phyloP scores from a whole-genome alignment of 2,797 vertebrate species.

The Oreortyx pictus region DNA sequence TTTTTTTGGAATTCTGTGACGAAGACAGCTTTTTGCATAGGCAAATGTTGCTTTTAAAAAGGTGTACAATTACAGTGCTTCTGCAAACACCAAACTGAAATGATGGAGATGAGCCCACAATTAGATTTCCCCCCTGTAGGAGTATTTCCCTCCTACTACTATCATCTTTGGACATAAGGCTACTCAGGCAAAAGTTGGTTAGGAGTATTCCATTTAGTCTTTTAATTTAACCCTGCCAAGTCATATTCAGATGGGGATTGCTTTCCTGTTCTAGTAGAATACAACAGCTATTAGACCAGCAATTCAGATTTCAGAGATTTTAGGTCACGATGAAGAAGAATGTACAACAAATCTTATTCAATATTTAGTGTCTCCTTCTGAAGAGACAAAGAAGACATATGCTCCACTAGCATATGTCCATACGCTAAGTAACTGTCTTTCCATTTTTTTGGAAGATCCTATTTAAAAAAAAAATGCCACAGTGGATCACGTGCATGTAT shows the following conservation, averaged over 20 bases:
- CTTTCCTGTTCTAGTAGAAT: not conserved
- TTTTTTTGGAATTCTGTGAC: too few species aligned
- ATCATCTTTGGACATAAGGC: not conserved
- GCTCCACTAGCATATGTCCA: not conserved
- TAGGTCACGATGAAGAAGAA: not conserved
- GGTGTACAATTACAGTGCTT: not conserved
- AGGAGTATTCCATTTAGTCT: not conserved
- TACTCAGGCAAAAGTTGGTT: not conserved
- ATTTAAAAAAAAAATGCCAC: not conserved
- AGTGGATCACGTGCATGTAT: accelerated
- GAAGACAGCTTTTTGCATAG: not conserved
- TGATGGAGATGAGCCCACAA: not conserved
- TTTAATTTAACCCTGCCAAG: not conserved
- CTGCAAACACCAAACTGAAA: not conserved
- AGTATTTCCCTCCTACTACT: not conserved
- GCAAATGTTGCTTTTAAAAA: not conserved
- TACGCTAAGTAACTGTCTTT: not conserved
- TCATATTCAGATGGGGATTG: not conserved
- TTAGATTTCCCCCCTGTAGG: not conserved
- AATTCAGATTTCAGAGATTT: not conserved
- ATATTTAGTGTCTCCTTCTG: not conserved
- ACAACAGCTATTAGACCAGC: not conserved
- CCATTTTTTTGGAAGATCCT: not conserved
- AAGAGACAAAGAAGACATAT: not conserved
- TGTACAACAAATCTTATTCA: not conserved